Base-by-base conservation (phyloP, 2,797 vertebrate genomes). In the Babyrousa celebensis region DNA sequence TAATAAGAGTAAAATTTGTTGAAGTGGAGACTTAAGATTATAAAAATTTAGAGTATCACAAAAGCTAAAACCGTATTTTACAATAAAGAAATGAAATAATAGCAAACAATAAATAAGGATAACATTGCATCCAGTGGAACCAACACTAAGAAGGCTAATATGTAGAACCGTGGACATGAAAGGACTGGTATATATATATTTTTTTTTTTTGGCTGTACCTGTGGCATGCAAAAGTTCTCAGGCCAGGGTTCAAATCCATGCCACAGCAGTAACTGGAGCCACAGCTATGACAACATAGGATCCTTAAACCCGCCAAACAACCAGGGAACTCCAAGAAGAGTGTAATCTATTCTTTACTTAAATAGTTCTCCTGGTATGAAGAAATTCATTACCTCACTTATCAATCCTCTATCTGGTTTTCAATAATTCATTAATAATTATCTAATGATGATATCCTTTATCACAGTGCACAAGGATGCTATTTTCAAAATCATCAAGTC, bases 41-140 rank as follows among this genome's bases (percentile, higher is more conserved):
- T 78, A 10, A 92, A 91, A 95, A 75, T 86, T 4, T 92, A 14
- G 60, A 63, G 27, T 70, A 77, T 43, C 7, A 67, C n/a, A 54
- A 96, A 95, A 11, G 7, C 29, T 92, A 83, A 65, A 78, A 20
- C 12, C 36, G 48, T 78, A 92, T n/a, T 40, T 27, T 82, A 75
- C 95, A 75, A 67, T 77, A 85, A 92, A 63, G 85, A 63, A 91
- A 65, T 40, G 2, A 93, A 93, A 68, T 71, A 78, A 71, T 48
- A 86, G 40, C 43, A 94, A 79, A 90, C 87, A 23, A 79, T 21
- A 75, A 71, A 85, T 27, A 52, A 62, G 6, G 36, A 54, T 78
- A 91, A 97, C 85, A 83, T 29, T 74, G 23, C 40, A 80, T 23
- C 16, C 15, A 62, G 70, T 90, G 32, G 48, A 1, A 60, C 20